Evolutionary conservation across 2,797 vertebrate genomes (phyloP), one percentile per base, ranked within the genome.

Genomic region (Syncerus caffer): DNA sequence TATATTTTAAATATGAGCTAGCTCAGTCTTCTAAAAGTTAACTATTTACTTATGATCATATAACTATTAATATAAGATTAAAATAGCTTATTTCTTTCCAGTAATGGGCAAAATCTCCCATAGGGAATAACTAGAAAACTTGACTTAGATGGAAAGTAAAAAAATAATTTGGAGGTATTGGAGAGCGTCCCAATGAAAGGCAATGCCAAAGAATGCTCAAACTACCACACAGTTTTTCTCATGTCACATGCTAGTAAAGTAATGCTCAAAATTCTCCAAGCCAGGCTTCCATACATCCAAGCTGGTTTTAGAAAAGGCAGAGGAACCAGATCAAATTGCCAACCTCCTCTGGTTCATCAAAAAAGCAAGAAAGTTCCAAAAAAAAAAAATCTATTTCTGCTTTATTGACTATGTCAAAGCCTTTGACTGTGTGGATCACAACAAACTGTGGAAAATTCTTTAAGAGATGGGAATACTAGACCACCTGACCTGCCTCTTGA

Each of bases 301-400:
- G 10, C n/a, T 38, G 64, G 64, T 71, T 71, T 71, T 21, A 71
- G 64, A 71, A 38, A 71, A 71, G 10, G n/a, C n/a, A 71, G n/a
- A 71, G n/a, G 64, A 71, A 38, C n/a, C 64, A 71, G n/a, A 38
- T 67, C 4, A 11, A 11, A 34, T 67, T 0, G 1, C n/a, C 64
- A 38, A 12, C 64, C 11, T 67, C 17, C 0, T 0, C 16, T 67
- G 4, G 17, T 12, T 67, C 64, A 67, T 38, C 1, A 0, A 67
- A 67, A 67, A 34, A 67, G 64, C 9, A 67, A 67, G 64, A 67
- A 4, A 67, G 9, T 34, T 21, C 17, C 17, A 3, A 3, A 19
- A 34, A 2, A 19, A 34, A 34, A 67, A 8, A 67, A 11, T 67
- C 8, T 34, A 21, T 67, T 67, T 67, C n/a, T 67, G 64, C n/a